Base-by-base conservation (phyloP, 2,113 vertebrate species). In the Mustela nigripes region DNA sequence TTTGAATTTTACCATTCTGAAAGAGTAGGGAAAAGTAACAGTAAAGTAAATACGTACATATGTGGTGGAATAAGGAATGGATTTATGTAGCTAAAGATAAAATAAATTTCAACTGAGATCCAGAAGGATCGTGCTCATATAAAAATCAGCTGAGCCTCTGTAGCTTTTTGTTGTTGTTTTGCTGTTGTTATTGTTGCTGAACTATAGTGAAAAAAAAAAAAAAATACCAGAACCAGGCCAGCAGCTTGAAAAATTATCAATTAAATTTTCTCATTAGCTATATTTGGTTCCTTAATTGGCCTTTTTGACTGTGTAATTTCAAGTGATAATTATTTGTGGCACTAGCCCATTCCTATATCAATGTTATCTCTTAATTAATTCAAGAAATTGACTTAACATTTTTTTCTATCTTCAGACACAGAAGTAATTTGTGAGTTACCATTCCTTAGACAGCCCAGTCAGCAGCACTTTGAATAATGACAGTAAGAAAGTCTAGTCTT, bases 311-410 rank as follows among this genome's bases (percentile, higher is more conserved):
- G 91, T 4, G 3, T 95, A 98, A 98, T 98, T 98, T 98, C 86
- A 95, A 98, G 91, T 98, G 96, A 98, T 98, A 98, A 98, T 98
- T 99, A 98, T 98, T 95, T 98, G 97, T 98, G 97, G 85, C 95
- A 97, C 84, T 96, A 91, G 39, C 36, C 71, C 12, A 94, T 97
- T 98, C 96, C 94, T 98, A 89, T 97, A 98, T 98, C 98, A 98
- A 98, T 98, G 96, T 97, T 98, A 97, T 98, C 97, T 98, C 98
- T 98, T 98, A 98, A 98, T 99, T 98, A 98, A 98, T 98, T 97
- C 69, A 87, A 98, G 96, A 98, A 98, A 98, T 86, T 62, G 33
- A 98, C 97, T 98, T 98, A 11, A 89, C 48, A 89, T 98, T 83
- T 67, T 97, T 97, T 91, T 33, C 74, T 24, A 82, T 94, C 71